Percentiles rank a stretch among this genome's conserved stretches.
Evolutionary conservation across 2,113 vertebrate genomes (phyloP).

Genomic region (Perca fluviatilis): DNA sequence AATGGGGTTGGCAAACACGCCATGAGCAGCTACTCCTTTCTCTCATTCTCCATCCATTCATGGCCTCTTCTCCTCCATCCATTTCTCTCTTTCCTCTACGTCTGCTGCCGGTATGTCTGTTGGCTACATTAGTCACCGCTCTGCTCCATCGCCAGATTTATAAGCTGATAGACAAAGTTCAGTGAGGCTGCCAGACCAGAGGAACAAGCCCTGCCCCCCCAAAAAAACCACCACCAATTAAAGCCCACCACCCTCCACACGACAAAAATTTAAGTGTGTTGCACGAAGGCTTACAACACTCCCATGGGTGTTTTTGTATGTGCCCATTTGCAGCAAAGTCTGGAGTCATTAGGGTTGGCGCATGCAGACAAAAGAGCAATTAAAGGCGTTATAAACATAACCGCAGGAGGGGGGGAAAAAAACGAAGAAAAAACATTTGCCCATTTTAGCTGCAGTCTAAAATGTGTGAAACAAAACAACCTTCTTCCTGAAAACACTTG

Average conservation of each 20-base stretch:
- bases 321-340: constrained; percentile 48
- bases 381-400: constrained; percentile 63
- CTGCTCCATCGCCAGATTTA: constrained; percentile 66
- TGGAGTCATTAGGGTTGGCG: constrained; percentile 67
- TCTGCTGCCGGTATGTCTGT: constrained; percentile 69
- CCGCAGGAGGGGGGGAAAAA: constrained; percentile 27
- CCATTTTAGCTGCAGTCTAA: background rate
- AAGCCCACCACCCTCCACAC: constrained; percentile 24
- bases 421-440: constrained; percentile 2
- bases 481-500: constrained; percentile 10
- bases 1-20: background rate
- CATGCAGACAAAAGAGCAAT: constrained; percentile 66
- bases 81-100: constrained; percentile 38
- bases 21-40: background rate
- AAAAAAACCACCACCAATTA: constrained; percentile 24
- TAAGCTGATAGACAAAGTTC: constrained; percentile 71
- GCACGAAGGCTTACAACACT: constrained; percentile 14
- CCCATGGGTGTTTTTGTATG: constrained; percentile 35
- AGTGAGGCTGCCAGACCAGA: constrained; percentile 66
- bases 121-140: constrained; percentile 64
- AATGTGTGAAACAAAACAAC: constrained; percentile 47
- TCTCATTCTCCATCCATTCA: background rate
- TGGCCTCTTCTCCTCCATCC: constrained; percentile 37
- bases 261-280: constrained; percentile 39
- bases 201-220: constrained; percentile 39